Evolutionary conservation across 2,113 vertebrate genomes (phyloP).

Genomic region (Cettia cetti): DNA sequence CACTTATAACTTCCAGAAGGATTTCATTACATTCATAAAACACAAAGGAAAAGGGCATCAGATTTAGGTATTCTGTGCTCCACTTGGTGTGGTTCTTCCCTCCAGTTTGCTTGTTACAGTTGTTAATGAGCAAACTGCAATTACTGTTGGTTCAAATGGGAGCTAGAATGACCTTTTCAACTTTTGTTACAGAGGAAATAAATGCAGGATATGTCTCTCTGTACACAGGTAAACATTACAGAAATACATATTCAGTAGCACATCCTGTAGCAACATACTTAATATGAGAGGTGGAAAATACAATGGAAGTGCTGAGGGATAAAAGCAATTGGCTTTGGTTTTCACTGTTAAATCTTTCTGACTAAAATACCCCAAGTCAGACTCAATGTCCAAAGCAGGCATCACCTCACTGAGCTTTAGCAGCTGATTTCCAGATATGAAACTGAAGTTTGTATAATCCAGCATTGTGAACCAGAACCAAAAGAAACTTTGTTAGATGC

Average conservation of each 20-base stretch:
- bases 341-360: not conserved
- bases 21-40: not conserved
- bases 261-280: not conserved
- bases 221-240: not conserved
- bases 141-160: not conserved
- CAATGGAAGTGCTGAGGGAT: not conserved
- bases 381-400: not conserved
- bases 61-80: not conserved
- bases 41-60: not conserved
- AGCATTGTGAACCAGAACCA: not conserved
- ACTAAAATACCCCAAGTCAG: not conserved
- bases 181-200: not conserved
- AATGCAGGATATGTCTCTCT: not conserved
- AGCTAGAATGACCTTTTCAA: not conserved
- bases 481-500: not conserved
- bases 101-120: not conserved
- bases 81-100: not conserved
- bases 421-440: not conserved
- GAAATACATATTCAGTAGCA: not conserved
- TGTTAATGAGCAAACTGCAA: not conserved
- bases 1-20: not conserved
- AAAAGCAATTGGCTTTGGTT: not conserved
- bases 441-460: not conserved
- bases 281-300: not conserved
- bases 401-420: not conserved